phyloP scores from a whole-genome alignment of 2,113 vertebrate genomes.

The Misgurnus mizolepis region DNA sequence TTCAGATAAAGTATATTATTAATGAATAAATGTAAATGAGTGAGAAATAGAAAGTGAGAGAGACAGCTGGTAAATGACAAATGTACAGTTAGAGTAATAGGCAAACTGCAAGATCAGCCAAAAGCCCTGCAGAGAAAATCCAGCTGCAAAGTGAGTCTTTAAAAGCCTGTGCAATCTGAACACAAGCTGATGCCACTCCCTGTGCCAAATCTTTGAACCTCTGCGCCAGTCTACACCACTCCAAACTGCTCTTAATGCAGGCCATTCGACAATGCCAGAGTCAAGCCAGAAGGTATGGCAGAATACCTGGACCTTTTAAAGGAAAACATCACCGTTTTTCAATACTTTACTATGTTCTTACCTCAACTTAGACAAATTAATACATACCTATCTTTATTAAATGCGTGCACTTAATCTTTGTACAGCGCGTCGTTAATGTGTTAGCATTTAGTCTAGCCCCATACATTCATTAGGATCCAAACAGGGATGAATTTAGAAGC shows the following conservation, averaged over 20 bases:
- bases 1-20: neutral
- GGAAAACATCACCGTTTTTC: too few relatives aligned
- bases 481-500: too few relatives aligned
- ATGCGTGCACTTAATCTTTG: too few relatives aligned
- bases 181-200: constrained; percentile 7
- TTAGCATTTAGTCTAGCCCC: too few relatives aligned
- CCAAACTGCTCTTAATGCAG: constrained; percentile 41
- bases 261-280: constrained; percentile 37
- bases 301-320: neutral
- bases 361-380: too few relatives aligned
- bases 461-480: too few relatives aligned
- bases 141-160: neutral
- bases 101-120: constrained; percentile 3
- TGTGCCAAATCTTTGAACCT: neutral
- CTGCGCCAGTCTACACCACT: constrained; percentile 36
- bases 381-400: too few relatives aligned
- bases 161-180: neutral
- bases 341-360: too few relatives aligned
- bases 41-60: neutral
- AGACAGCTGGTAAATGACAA: neutral
- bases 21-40: neutral
- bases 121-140: constrained; percentile 2
- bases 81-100: neutral
- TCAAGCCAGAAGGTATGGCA: constrained; percentile 10
- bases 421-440: too few relatives aligned